Base-by-base conservation (phyloP, 2,888 invertebrate genomes). In the Nephrotoma appendiculata region DNA sequence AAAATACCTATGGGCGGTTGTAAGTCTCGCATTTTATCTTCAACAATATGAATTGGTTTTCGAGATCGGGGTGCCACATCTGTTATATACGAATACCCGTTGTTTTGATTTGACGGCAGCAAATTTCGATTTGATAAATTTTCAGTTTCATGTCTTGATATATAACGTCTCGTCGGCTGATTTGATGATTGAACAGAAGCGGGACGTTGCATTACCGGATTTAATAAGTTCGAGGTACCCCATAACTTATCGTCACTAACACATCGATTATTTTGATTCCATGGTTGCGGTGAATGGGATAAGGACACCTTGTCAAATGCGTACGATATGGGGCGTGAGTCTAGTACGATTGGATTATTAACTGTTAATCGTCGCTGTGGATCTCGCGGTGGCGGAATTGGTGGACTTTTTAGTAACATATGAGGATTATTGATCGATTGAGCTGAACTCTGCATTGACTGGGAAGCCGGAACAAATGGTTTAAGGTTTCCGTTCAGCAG, bases 351-450 rank as follows among this genome's bases (percentile, higher is more conserved):
- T 86, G 92, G 90, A 9, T 92, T 92, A 88, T 92, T 92, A n/a
- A 92, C 90, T 87, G 92, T 91, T n/a, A 93, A 92, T 87, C 92
- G 89, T 87, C 94, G 93, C 89, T 94, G 93, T 88, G 95, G 96
- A 91, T 95, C 96, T 89, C 95, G 92, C n/a, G 96, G 96, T 0
- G 96, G 96, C 43, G 96, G 96, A 4, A 95, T 94, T 0, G 96
- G 96, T 5, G 96, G 96, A 52, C 94, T 89, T 85, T 92, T 93
- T 86, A 90, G 90, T 6, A 89, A 42, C 2, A 41, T 43, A 42
- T 42, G 89, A n/a, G 83, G 44, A 7, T 88, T 89, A 89, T 88
- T 89, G 86, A 6, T 89, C 87, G 0, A 89, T 89, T 87, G 84
- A 9, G 42, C 15, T 87, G 43, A 15, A 48, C 6, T 84, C 6